Conservation (phyloP, 2,113 vertebrate species). For the Apaloderma vittatum region DNA sequence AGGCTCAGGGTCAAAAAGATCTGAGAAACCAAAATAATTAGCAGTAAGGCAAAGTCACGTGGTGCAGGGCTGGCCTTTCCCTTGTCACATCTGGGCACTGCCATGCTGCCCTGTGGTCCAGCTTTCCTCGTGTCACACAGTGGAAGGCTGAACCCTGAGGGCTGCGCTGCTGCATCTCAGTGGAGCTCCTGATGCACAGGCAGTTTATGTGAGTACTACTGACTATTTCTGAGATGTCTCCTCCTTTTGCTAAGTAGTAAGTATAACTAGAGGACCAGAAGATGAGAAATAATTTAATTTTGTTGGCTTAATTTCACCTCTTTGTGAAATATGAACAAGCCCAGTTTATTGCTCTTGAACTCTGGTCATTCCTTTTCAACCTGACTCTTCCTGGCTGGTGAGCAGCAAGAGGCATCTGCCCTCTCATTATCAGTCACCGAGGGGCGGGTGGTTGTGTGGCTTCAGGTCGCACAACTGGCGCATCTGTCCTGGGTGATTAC, state of each 20-base stretch:
- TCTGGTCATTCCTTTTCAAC: neutral
- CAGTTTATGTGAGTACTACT: neutral
- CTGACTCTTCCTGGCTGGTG: neutral
- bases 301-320: neutral
- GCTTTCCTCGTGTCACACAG: neutral
- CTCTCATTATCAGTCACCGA: neutral
- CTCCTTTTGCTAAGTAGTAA: neutral
- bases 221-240: neutral
- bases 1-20: neutral
- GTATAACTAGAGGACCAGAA: neutral
- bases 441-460: neutral
- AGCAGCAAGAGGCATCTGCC: conserved; percentile 13
- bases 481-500: conserved; percentile 17
- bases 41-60: neutral
- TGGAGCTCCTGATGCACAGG: neutral
- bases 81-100: neutral
- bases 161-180: neutral
- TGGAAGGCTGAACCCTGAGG: neutral
- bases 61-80: neutral
- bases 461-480: neutral
- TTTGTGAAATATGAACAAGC: neutral
- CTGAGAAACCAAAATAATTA: neutral
- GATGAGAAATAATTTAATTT: neutral
- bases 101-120: neutral
- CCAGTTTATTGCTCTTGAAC: neutral